Conservation (phyloP, 2,797 vertebrate genomes). For the Acanthurus leucopareius region DNA sequence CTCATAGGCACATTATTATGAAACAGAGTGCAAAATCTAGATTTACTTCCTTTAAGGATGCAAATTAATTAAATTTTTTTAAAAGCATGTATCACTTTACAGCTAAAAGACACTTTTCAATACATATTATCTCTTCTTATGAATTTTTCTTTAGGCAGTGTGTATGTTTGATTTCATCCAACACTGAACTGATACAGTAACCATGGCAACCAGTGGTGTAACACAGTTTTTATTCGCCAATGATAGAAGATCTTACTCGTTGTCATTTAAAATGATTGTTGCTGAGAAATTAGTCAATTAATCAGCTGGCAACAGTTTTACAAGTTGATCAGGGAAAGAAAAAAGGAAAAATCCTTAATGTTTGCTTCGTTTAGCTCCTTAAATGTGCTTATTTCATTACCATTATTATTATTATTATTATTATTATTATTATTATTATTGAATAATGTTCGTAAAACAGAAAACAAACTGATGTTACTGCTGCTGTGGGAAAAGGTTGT, state of each 20-base stretch:
- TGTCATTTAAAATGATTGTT: not conserved
- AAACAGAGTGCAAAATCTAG: not conserved
- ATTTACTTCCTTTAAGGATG: not conserved
- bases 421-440: too few relatives aligned
- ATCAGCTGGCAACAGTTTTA: not conserved
- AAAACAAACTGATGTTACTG: slow-evolving; percentile 1
- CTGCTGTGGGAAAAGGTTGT: slow-evolving; percentile 9
- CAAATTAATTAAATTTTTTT: not conserved
- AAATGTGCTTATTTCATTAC: not conserved
- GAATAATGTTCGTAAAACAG: too few relatives aligned
- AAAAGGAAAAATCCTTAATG: not conserved
- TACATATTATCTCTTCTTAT: not conserved
- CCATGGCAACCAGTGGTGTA: slow-evolving; percentile 7
- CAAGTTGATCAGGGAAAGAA: not conserved
- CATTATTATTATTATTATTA: too few relatives aligned
- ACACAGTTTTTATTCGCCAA: not conserved
- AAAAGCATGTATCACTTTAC: not conserved
- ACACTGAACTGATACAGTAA: not conserved
- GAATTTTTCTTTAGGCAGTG: not conserved
- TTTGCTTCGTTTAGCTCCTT: not conserved
- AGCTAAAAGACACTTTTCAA: not conserved
- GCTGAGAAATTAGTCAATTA: not conserved
- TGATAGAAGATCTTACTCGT: not conserved
- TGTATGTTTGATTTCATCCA: not conserved
- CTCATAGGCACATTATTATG: not conserved